Evolutionary conservation across 2,797 vertebrate species (phyloP).

Genomic region (Acropternis orthonyx): DNA sequence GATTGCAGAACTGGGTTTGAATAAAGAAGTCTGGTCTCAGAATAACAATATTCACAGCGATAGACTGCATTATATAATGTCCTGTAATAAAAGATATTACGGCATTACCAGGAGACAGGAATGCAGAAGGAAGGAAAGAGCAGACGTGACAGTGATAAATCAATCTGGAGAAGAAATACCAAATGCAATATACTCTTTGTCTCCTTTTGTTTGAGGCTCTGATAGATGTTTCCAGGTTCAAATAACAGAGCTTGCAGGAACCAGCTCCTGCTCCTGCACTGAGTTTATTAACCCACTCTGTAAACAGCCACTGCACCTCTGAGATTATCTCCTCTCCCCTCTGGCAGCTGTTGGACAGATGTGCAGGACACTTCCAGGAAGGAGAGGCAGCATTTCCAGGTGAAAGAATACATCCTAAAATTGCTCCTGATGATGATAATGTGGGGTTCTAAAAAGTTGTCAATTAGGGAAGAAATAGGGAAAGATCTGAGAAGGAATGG

Average conservation of each 20-base stretch:
- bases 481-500: rapidly evolving
- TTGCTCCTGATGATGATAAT: slow-evolving; percentile 2
- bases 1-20: not conserved
- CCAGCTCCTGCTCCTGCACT: not conserved
- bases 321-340: not conserved
- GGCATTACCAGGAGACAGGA: not conserved
- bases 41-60: not conserved
- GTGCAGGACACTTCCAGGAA: not conserved
- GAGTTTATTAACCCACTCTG: slow-evolving; percentile 35
- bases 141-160: slow-evolving; percentile 46
- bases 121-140: slow-evolving; percentile 9
- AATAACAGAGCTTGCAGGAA: not conserved
- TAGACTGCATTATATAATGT: slow-evolving; percentile 2
- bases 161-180: slow-evolving; percentile 14
- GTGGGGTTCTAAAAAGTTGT: not conserved
- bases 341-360: slow-evolving; percentile 45
- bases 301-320: slow-evolving; percentile 18
- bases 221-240: slow-evolving; percentile 13
- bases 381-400: not conserved
- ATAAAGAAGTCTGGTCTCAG: not conserved
- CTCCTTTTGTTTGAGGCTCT: slow-evolving; percentile 34
- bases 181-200: slow-evolving; percentile 9
- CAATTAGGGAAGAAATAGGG: not conserved
- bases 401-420: slow-evolving; percentile 1
- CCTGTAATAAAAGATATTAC: slow-evolving; percentile 39